Evolutionary conservation across 1,140 invertebrate genomes (phyloP).

Genomic region (Lepidurus apus): DNA sequence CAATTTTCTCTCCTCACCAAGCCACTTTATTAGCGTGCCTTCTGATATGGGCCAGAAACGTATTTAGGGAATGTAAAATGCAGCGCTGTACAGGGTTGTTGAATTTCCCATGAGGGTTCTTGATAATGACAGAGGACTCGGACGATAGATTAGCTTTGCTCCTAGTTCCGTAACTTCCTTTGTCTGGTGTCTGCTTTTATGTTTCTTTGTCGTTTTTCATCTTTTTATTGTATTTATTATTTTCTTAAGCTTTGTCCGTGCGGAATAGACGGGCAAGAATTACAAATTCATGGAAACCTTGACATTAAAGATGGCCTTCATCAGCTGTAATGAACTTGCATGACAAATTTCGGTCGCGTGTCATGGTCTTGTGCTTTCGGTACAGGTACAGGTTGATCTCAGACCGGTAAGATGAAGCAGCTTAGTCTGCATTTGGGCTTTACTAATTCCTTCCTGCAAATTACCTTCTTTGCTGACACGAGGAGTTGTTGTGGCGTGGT

Average conservation of each 20-base stretch:
- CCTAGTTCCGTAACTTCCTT: background rate
- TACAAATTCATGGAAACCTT: too few relatives aligned
- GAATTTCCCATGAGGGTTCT: background rate
- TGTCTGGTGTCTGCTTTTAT: background rate
- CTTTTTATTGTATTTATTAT: background rate
- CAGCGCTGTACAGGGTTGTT: background rate
- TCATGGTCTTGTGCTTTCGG: background rate
- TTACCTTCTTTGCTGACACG: too few relatives aligned
- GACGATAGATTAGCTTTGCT: slow-evolving; percentile 15
- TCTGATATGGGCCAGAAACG: background rate
- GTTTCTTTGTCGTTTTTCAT: background rate
- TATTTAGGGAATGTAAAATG: slow-evolving; percentile 3
- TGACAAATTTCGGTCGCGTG: background rate
- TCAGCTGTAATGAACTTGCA: background rate
- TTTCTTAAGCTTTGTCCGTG: too few relatives aligned
- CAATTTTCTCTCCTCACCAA: background rate
- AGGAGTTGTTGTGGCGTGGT: too few relatives aligned
- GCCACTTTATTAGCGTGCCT: background rate
- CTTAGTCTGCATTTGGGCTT: too few relatives aligned
- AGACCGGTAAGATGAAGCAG: too few relatives aligned
- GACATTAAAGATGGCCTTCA: background rate
- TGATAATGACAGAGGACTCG: slow-evolving; percentile 6
- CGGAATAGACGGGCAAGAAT: too few relatives aligned
- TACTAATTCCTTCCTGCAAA: too few relatives aligned
- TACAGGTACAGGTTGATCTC: background rate